phyloP scores from a whole-genome alignment of 1,140 invertebrate genomes.

The Oncopeltus fasciatus region DNA sequence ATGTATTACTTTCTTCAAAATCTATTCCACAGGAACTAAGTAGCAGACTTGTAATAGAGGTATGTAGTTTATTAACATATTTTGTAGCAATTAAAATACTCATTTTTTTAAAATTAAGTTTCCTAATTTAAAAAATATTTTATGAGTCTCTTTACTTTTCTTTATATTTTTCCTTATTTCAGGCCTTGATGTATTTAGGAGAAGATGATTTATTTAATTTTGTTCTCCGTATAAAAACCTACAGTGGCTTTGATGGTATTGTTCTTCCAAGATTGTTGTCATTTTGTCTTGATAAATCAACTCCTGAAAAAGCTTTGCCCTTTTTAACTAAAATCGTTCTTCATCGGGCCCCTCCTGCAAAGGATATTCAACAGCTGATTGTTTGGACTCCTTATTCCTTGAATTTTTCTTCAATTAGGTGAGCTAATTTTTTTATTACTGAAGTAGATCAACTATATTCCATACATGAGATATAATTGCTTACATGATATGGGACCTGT shows the following conservation, averaged over 20 bases:
- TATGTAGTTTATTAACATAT: constrained; percentile 13
- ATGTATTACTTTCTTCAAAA: constrained; percentile 43
- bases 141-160: too few relatives aligned
- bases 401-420: constrained; percentile 12
- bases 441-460: too few relatives aligned
- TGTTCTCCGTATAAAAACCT: constrained; percentile 45
- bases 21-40: constrained; percentile 49
- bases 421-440: too few relatives aligned
- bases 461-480: too few relatives aligned
- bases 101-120: too few relatives aligned
- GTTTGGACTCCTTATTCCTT: constrained; percentile 12
- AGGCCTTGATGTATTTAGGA: constrained; percentile 16
- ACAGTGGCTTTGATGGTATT: constrained; percentile 54
- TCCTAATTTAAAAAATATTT: too few relatives aligned
- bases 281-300: constrained; percentile 36
- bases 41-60: constrained; percentile 41
- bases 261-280: constrained; percentile 52
- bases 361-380: constrained; percentile 2
- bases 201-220: constrained; percentile 33
- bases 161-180: constrained; percentile 14
- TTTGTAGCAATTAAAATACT: too few relatives aligned
- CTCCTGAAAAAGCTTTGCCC: constrained; percentile 33
- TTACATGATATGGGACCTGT: too few relatives aligned
- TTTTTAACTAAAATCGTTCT: constrained; percentile 51
- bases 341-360: constrained; percentile 13